Conservation (phyloP, 2,113 vertebrate species). For the Manacus vitellinus region DNA sequence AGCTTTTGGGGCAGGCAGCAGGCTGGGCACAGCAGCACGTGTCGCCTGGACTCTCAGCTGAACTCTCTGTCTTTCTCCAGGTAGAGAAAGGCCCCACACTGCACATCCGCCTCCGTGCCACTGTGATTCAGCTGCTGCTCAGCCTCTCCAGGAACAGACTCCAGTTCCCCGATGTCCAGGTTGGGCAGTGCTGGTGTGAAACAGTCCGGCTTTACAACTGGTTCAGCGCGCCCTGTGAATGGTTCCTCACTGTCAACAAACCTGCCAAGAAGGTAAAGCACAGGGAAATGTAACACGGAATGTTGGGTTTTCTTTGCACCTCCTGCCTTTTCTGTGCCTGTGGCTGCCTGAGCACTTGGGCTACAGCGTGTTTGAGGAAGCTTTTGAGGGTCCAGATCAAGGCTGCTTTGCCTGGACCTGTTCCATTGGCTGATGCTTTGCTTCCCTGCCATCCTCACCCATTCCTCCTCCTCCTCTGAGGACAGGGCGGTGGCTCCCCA, state of each 20-base stretch:
- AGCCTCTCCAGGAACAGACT: conserved; percentile 74
- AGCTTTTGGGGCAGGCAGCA: background rate
- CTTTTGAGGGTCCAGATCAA: background rate
- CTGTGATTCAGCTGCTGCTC: conserved; percentile 75
- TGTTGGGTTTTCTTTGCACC: background rate
- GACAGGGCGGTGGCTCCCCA: background rate
- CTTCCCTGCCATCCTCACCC: background rate
- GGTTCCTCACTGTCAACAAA: conserved; percentile 58
- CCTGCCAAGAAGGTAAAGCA: conserved; percentile 77
- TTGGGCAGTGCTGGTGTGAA: too few species aligned
- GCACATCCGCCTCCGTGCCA: conserved; percentile 75
- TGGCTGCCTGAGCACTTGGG: background rate
- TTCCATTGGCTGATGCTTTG: background rate
- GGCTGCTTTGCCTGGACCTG: background rate
- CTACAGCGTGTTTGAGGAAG: background rate
- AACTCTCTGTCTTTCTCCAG: conserved; percentile 60
- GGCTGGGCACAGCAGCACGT: background rate
- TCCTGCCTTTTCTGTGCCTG: background rate
- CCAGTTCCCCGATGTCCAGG: conserved; percentile 77
- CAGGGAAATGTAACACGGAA: fast-evolving
- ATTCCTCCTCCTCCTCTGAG: background rate
- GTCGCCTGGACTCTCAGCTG: background rate
- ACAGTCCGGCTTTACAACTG: too few species aligned
- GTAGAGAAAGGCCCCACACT: conserved; percentile 78
- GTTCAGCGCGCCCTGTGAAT: too few species aligned